Base-by-base conservation (phyloP, 1,140 invertebrate species). In the Dreissena rostriformis region DNA sequence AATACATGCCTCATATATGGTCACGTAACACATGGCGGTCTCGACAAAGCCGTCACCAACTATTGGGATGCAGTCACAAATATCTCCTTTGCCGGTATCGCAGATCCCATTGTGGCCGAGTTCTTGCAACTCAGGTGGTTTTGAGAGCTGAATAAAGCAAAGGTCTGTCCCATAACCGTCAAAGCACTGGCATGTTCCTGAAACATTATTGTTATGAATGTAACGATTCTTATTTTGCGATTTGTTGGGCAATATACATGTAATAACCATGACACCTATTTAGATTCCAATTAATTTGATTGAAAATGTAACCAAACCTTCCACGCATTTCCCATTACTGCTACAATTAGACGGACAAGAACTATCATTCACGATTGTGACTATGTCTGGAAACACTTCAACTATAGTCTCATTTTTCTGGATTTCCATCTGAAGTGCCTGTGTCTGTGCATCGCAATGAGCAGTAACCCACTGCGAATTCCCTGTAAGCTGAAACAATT, bases 41-140 rank as follows among this genome's bases (percentile, higher is more conserved):
- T 78, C 75, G 22, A 78, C 49, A 24, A 78, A 78, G 8, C 75
- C 75, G 51, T 78, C 63, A 11, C 75, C 75, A 53, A 78, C 75
- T 12, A 78, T 17, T 26, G 53, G 49, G 53, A 78, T 78, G 24
- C 22, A 68, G 75, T 78, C 75, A 66, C 75, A 78, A 57, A 24
- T 19, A 28, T 71, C 65, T 24, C 26, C 53, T 14, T 22, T 39
- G 28, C 63, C 65, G 28, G 57, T 22, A 39, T 80, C 67, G 71
- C 77, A 80, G 49, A 61, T 22, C 14, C 68, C 77, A 22, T 63
- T 26, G 51, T 72, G 53, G 10, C 49, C 66, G 19, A 39, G 49
- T 68, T 70, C 66, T 19, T 71, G 22, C 12, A 80, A 29, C 19
- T n/a, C 22, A 55, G 68, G 66, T 15, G 17, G 17, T 10, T 14